These are phyloP conservation scores for Rhea pennata DNA, from an alignment of 2,113 vertebrate genomes.

Conservation along the genomic window DNA sequence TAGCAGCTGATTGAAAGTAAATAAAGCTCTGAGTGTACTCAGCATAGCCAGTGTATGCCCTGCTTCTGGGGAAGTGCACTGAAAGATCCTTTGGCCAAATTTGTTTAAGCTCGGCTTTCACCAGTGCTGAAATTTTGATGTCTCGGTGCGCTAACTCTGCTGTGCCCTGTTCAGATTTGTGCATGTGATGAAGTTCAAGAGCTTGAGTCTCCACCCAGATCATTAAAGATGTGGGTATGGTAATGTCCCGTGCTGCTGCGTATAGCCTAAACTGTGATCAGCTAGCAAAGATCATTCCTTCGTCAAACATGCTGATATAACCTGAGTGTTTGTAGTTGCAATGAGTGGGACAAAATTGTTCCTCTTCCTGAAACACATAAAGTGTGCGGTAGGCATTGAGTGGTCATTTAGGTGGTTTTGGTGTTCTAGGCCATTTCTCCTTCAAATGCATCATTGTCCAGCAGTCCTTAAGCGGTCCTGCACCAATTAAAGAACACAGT, in stretches of 20 bases:
- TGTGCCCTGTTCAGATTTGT: not conserved
- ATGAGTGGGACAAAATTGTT: not conserved
- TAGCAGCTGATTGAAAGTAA: not conserved
- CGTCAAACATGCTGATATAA: not conserved
- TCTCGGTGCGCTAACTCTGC: not conserved
- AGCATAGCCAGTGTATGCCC: not conserved
- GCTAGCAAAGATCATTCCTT: not conserved
- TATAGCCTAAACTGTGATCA: not conserved
- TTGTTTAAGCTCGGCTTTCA: not conserved
- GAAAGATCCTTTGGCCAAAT: not conserved
- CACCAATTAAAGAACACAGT: not conserved
- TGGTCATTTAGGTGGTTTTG: not conserved
- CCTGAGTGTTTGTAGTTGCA: not conserved
- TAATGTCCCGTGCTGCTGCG: fast-evolving
- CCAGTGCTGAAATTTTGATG: not conserved
- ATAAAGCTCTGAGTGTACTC: not conserved
- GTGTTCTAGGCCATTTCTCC: not conserved
- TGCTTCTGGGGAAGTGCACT: not conserved
- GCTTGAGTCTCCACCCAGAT: not conserved
- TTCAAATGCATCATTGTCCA: not conserved
- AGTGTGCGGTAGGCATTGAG: not conserved
- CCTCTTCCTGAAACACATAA: not conserved
- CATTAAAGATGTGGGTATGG: not conserved
- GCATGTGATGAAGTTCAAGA: not conserved
- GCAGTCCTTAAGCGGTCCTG: not conserved